phyloP scores from a whole-genome alignment of 2,113 vertebrate species.

The Epinephelus moara region DNA sequence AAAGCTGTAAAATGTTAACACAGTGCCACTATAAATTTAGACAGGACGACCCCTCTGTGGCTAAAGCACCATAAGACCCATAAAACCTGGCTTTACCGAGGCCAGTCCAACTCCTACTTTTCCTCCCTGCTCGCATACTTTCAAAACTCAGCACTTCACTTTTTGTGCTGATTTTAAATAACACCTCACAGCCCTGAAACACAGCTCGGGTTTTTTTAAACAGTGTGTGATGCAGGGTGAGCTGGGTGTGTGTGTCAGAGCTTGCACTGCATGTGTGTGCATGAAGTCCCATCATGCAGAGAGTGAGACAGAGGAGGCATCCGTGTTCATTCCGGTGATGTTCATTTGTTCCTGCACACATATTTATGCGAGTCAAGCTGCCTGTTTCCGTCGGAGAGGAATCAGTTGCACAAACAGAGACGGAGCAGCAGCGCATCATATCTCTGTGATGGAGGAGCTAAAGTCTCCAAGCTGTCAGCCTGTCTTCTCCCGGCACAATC shows the following conservation, averaged over 20 bases:
- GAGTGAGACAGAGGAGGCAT: neutral
- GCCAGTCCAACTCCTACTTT: neutral
- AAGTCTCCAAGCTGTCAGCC: constrained; percentile 63
- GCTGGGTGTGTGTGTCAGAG: neutral
- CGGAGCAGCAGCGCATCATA: constrained; percentile 3
- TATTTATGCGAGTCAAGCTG: neutral
- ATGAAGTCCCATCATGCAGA: neutral
- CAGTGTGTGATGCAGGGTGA: neutral
- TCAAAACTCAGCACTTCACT: constrained; percentile 1
- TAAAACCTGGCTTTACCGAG: neutral
- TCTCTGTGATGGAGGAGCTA: constrained; percentile 40
- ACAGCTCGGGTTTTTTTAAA: neutral
- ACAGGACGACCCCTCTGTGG: constrained; percentile 36
- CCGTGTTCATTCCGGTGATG: neutral
- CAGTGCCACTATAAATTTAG: constrained; percentile 35
- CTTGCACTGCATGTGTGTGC: neutral
- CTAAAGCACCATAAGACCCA: constrained; percentile 9
- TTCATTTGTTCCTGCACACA: neutral
- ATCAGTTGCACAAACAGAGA: constrained; percentile 19
- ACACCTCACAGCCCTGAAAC: neutral
- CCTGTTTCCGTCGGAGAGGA: constrained; percentile 1
- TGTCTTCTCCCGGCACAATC: constrained; percentile 7
- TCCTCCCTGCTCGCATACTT: neutral
- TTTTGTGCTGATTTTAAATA: constrained; percentile 21
- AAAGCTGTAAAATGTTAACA: constrained; percentile 54